Evolutionary conservation across 2,113 vertebrate genomes (phyloP), one percentile per base, ranked within the genome.

Genomic region (Psittacula cyanocephala): DNA sequence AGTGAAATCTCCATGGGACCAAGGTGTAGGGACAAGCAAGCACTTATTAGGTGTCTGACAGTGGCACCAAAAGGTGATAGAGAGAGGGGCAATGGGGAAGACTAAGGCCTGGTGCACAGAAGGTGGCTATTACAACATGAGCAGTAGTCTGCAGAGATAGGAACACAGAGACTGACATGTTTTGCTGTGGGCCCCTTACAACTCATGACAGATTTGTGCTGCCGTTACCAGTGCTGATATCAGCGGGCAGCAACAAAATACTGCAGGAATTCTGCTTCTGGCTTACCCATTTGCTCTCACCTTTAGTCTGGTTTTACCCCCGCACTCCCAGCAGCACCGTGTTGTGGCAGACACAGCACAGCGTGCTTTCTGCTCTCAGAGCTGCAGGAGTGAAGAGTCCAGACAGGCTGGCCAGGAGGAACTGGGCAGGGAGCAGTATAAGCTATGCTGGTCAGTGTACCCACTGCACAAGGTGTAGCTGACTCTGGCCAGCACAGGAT

Each of bases 311-410:
- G 7, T 44, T 49, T 63, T 27, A 55, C 15, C 6, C 10, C 12
- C 9, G 5, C 6, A 2, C 18, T 47, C 29, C 39, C 55, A 57
- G 47, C 15, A 33, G 55, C 1, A 0, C 41, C 3, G 35, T 24
- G 31, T 41, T 33, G 28, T 24, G 43, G n/a, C 43, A 29, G 16
- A 20, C 43, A 25, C 49, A 25, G 35, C 55, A 27, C 33, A n/a
- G 35, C 3, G 24, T 59, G 70, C 16, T 39, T 35, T 55, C 74
- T 80, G 53, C 74, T 89, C 16, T n/a, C 68, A 63, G 52, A 62
- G 60, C 16, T 47, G 53, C 43, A n/a, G 18, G 10, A 9, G 17
- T 13, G 49, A 50, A 17, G 31, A 17, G 31, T 17, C 35, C 35
- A 49, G 47, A 25, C 10, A 43, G 53, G 14, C 15, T 33, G 25